Conservation (phyloP, 2,113 vertebrate genomes). For the Scolopax mira region DNA sequence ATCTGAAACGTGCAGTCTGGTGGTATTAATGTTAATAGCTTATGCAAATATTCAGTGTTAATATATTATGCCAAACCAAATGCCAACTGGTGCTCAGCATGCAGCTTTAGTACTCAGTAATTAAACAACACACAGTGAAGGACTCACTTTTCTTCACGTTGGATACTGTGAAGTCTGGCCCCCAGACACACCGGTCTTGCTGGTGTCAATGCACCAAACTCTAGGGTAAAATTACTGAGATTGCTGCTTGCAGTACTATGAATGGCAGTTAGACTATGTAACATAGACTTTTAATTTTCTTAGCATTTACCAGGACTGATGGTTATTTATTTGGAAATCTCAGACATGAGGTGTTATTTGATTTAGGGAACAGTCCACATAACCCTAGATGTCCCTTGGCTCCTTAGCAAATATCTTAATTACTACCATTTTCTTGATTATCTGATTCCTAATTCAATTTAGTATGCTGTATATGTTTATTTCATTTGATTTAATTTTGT, state of each 20-base stretch:
- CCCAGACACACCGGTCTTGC: neutral
- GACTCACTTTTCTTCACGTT: neutral
- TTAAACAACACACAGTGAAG: neutral
- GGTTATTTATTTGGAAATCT: neutral
- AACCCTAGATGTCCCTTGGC: neutral
- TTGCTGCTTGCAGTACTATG: neutral
- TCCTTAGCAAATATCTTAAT: neutral
- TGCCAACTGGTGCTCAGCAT: neutral
- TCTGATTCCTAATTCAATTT: conserved; percentile 9
- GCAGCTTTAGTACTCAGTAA: neutral
- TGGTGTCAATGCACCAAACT: neutral
- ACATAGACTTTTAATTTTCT: neutral
- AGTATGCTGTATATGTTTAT: neutral
- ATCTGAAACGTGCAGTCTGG: neutral
- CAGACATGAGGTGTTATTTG: neutral
- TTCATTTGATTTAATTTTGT: neutral
- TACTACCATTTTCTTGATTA: neutral
- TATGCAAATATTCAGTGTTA: neutral
- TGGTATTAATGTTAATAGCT: neutral
- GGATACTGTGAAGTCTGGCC: neutral
- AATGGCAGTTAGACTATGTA: neutral
- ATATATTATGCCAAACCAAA: neutral
- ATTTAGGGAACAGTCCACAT: neutral
- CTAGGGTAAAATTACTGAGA: rapidly evolving
- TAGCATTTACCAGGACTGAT: neutral